Percentiles rank a stretch among this genome's conserved stretches.
These are phyloP conservation scores for Cactoblastis cactorum DNA, from an alignment of 2,888 invertebrate genomes.

Conservation along the genomic window DNA sequence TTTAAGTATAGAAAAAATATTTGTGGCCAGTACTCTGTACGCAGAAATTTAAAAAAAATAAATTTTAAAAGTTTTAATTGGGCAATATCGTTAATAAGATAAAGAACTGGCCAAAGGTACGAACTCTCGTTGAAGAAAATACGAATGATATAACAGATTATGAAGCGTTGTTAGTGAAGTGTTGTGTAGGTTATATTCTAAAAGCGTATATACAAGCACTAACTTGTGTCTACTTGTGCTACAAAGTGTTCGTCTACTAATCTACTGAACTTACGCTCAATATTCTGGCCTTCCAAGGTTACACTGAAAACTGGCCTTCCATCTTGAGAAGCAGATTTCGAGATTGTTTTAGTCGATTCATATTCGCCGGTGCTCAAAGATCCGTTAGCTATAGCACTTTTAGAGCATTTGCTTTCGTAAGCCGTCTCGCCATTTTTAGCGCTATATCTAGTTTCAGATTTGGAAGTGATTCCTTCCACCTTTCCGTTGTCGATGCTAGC, in stretches of 20 bases:
- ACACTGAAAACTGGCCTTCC: slow-evolving; percentile 86
- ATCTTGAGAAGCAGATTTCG: slow-evolving; percentile 58
- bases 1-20: background rate
- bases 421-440: slow-evolving; percentile 47
- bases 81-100: background rate
- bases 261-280: slow-evolving; percentile 85
- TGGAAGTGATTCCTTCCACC: slow-evolving; percentile 45
- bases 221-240: slow-evolving; percentile 53
- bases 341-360: slow-evolving; percentile 39
- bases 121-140: slow-evolving; percentile 38
- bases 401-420: slow-evolving; percentile 55
- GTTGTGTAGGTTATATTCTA: slow-evolving; percentile 68
- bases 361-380: slow-evolving; percentile 44
- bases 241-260: slow-evolving; percentile 26
- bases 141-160: slow-evolving; percentile 32
- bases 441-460: slow-evolving; percentile 48
- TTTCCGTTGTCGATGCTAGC: slow-evolving; percentile 45
- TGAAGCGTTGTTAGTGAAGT: slow-evolving; percentile 61
- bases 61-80: background rate
- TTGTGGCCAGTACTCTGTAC: slow-evolving; percentile 1
- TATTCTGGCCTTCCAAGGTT: slow-evolving; percentile 86
- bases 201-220: slow-evolving; percentile 76
- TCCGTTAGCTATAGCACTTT: slow-evolving; percentile 55
- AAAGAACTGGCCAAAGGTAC: slow-evolving; percentile 33
- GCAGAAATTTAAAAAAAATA: background rate